These are phyloP conservation scores for Argopecten irradians DNA, from an alignment of 1,140 invertebrate species.

Conservation along the genomic window DNA sequence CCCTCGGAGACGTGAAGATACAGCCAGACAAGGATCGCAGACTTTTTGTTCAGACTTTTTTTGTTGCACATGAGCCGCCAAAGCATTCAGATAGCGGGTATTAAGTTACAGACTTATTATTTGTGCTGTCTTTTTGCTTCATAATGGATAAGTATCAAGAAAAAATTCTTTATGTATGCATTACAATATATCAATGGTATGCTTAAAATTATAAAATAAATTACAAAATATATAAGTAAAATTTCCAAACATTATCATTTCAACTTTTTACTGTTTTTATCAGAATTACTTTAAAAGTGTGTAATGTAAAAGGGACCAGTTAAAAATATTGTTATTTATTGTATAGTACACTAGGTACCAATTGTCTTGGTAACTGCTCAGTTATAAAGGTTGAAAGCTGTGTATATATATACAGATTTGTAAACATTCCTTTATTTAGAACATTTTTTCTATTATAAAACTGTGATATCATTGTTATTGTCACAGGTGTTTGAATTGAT, in stretches of 20 bases:
- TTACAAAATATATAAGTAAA: not conserved
- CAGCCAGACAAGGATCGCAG: not conserved
- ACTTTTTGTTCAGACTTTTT: not conserved
- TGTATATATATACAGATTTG: not conserved
- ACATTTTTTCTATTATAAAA: not conserved
- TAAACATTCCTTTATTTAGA: not conserved
- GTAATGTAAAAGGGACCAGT: not conserved
- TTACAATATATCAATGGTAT: too few species aligned
- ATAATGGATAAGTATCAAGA: not conserved
- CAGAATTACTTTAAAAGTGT: not conserved
- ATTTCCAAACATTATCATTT: not conserved
- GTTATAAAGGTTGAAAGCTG: not conserved
- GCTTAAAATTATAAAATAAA: too few species aligned
- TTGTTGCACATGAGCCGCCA: not conserved
- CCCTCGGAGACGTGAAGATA: not conserved
- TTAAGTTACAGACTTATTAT: not conserved
- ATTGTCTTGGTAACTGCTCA: too few species aligned
- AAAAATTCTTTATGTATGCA: too few species aligned
- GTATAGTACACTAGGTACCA: too few species aligned
- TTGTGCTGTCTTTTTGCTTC: not conserved
- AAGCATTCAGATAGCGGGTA: constrained; percentile 11
- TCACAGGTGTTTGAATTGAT: not conserved
- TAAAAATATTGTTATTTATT: too few species aligned
- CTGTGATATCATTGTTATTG: not conserved
- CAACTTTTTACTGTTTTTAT: not conserved